Percentiles rank a stretch among this genome's conserved stretches.
Evolutionary conservation across 2,888 invertebrate genomes (phyloP).

Genomic region (Heliconius charithonia): DNA sequence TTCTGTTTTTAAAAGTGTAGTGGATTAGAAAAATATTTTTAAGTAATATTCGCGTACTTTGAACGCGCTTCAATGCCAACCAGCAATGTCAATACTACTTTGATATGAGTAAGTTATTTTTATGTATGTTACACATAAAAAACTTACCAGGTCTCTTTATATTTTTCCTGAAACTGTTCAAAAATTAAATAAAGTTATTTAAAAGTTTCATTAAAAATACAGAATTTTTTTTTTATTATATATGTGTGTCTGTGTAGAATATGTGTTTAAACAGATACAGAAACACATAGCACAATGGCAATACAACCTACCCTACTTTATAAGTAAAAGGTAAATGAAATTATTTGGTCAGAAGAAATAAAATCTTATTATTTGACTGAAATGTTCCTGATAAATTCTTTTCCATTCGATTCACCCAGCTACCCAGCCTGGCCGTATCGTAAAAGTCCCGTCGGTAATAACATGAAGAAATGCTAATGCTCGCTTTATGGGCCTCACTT

Average conservation of each 20-base stretch:
- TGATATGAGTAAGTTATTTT: not conserved
- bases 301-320: not conserved
- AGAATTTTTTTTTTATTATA: too few relatives aligned
- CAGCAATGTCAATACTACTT: not conserved
- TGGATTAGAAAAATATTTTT: not conserved
- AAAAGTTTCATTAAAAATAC: not conserved
- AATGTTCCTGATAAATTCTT: constrained; percentile 42
- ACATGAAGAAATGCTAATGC: constrained; percentile 70
- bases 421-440: constrained; percentile 49
- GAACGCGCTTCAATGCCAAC: not conserved
- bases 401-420: constrained; percentile 47
- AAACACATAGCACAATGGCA: not conserved
- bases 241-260: too few relatives aligned
- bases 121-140: not conserved
- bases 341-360: constrained; percentile 37
- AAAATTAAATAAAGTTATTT: not conserved
- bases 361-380: constrained; percentile 38
- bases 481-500: constrained; percentile 74
- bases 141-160: not conserved
- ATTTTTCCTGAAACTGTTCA: not conserved
- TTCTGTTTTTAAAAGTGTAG: not conserved
- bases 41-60: not conserved
- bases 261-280: not conserved
- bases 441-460: constrained; percentile 62
- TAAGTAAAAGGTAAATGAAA: constrained; percentile 31